A percentile compares a stretch with the other conserved stretches of the same genome.
These are phyloP conservation scores for Psylliodes chrysocephalus DNA, from an alignment of 2,888 invertebrate genomes.

Conservation along the genomic window DNA sequence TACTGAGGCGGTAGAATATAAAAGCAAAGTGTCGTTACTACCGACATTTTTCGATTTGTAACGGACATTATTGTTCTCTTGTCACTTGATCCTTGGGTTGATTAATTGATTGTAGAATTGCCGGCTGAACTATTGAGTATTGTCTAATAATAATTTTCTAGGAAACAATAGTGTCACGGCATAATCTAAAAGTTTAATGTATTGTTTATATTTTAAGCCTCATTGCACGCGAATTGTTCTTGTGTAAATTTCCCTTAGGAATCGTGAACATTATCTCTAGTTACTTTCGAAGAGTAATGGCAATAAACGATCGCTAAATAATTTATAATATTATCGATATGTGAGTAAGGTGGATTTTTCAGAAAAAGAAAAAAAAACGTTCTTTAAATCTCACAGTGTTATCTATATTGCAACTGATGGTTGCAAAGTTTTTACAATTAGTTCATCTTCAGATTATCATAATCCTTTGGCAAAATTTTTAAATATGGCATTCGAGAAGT, in stretches of 20 bases:
- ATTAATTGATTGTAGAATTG: slow-evolving; percentile 35
- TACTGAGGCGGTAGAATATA: neutral
- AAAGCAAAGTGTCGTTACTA: slow-evolving; percentile 23
- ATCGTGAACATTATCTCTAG: slow-evolving; percentile 2
- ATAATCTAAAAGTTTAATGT: slow-evolving; percentile 29
- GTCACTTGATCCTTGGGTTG: slow-evolving; percentile 41
- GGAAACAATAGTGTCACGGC: slow-evolving; percentile 35
- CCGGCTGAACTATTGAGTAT: slow-evolving; percentile 5
- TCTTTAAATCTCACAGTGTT: no score
- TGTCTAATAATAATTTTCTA: slow-evolving; percentile 37
- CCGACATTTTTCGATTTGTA: slow-evolving; percentile 24
- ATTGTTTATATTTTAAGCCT: slow-evolving; percentile 39
- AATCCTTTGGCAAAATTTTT: no score
- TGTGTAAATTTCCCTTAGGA: slow-evolving; percentile 25
- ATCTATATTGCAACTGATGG: no score
- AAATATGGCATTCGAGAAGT: no score
- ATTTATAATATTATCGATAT: no score
- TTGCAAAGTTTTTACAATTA: no score
- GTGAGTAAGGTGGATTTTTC: no score
- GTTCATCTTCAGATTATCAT: no score
- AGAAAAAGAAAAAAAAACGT: no score
- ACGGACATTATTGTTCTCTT: slow-evolving; percentile 36
- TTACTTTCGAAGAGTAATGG: no score
- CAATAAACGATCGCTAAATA: no score
- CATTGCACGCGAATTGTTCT: slow-evolving; percentile 29